Conservation (phyloP, 2,797 vertebrate genomes). For the Eulemur mongoz region DNA sequence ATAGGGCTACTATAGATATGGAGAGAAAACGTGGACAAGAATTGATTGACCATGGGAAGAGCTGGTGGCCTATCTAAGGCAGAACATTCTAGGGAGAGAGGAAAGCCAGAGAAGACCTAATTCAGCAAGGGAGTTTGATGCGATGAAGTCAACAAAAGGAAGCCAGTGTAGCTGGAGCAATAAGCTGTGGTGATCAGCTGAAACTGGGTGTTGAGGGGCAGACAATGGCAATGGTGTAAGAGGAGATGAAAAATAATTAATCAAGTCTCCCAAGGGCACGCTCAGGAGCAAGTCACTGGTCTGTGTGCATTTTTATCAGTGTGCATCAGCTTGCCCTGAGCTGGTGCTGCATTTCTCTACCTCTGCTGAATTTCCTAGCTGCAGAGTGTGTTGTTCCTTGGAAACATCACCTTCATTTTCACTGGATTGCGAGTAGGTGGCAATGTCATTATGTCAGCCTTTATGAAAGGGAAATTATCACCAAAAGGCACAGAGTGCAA, state of each 20-base stretch:
- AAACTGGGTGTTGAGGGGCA: neutral
- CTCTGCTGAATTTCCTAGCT: constrained; percentile 11
- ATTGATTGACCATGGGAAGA: neutral
- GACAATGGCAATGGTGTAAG: neutral
- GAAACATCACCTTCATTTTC: constrained; percentile 43
- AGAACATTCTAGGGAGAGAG: neutral
- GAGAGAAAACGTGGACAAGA: neutral
- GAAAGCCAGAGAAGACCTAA: neutral
- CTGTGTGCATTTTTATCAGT: neutral
- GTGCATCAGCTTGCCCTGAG: neutral
- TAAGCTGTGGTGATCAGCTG: neutral
- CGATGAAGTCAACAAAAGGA: neutral
- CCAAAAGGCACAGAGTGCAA: constrained; percentile 13
- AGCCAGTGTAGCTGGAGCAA: neutral
- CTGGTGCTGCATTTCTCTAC: neutral
- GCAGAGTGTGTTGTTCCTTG: neutral
- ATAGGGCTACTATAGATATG: neutral
- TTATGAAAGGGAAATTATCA: constrained; percentile 56
- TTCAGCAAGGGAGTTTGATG: neutral
- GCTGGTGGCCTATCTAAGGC: neutral
- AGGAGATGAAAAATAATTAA: neutral
- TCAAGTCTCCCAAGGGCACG: neutral
- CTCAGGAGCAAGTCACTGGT: neutral
- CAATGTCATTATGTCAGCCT: constrained; percentile 63
- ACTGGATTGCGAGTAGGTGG: constrained; percentile 34